Percentiles rank a stretch among this genome's conserved stretches.
Evolutionary conservation across 2,797 vertebrate genomes (phyloP).

Genomic region (Acanthornis magna): DNA sequence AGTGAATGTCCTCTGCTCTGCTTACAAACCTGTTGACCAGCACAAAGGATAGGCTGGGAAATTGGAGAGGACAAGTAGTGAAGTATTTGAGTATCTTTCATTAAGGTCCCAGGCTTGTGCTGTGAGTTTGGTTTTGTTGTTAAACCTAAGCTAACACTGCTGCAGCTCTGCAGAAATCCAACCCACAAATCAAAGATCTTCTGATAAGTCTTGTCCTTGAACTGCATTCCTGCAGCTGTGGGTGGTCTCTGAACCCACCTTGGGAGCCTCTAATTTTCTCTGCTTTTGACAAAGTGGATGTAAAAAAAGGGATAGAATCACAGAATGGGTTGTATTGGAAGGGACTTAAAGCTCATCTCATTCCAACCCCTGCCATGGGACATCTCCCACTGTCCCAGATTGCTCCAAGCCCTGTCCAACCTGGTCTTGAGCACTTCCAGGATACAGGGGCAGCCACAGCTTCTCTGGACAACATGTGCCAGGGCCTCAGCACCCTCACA

Average conservation of each 20-base stretch:
- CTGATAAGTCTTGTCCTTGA: not conserved
- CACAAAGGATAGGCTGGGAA: not conserved
- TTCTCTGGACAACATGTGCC: not conserved
- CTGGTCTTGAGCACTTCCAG: not conserved
- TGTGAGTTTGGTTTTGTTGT: not conserved
- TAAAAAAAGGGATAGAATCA: not conserved
- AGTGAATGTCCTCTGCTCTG: not conserved
- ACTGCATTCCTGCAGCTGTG: not conserved
- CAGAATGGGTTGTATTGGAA: not conserved
- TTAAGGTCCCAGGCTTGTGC: not conserved
- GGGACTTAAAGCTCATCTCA: not conserved
- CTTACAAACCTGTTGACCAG: not conserved
- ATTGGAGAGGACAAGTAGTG: not conserved
- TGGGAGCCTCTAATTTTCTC: not conserved
- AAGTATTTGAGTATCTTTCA: not conserved
- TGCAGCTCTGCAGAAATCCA: not conserved
- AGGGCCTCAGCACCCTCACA: not conserved
- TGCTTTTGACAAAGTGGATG: not conserved
- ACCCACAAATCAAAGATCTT: not conserved
- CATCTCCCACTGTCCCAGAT: rapidly evolving
- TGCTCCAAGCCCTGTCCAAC: not conserved
- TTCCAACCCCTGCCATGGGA: not conserved
- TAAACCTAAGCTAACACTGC: not conserved
- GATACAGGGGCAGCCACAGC: not conserved
- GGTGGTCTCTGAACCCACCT: not conserved